Evolutionary conservation across 2,113 vertebrate species (phyloP).

Genomic region (Lepisosteus oculatus): DNA sequence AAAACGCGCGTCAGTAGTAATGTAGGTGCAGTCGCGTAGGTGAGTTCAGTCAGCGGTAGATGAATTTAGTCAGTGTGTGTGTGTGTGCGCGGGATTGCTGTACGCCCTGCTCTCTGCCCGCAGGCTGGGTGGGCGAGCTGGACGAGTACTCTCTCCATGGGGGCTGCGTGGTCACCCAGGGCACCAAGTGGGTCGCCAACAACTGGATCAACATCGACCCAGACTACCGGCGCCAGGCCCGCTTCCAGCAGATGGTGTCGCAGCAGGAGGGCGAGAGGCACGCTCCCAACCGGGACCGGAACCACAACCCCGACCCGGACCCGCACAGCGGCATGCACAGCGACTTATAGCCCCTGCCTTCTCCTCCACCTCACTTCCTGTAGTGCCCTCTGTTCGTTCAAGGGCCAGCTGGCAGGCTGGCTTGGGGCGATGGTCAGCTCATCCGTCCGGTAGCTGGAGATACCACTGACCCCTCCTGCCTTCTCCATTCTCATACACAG

Average conservation of each 20-base stretch:
- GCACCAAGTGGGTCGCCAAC: constrained; percentile 92
- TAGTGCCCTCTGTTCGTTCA: too few relatives aligned
- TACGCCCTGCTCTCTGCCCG: not conserved
- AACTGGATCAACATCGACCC: constrained; percentile 96
- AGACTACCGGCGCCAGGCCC: constrained; percentile 76
- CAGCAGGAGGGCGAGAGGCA: constrained; percentile 57
- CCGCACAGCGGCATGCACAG: constrained; percentile 62
- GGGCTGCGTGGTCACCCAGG: constrained; percentile 82
- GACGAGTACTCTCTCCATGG: constrained; percentile 93
- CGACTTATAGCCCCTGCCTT: constrained; percentile 34
- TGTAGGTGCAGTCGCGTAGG: not conserved
- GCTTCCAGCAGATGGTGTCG: constrained; percentile 85
- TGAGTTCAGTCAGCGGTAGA: not conserved
- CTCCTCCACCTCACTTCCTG: too few relatives aligned
- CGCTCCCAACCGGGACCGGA: constrained; percentile 14
- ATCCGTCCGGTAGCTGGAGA: too few relatives aligned
- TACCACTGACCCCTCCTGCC: too few relatives aligned
- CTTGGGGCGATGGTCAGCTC: too few relatives aligned
- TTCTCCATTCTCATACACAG: too few relatives aligned
- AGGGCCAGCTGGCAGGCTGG: too few relatives aligned
- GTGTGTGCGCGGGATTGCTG: not conserved
- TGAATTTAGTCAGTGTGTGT: not conserved
- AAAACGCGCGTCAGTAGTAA: not conserved
- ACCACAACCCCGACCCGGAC: constrained; percentile 35
- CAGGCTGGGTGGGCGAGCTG: constrained; percentile 94